Evolutionary conservation across 2,888 invertebrate genomes (phyloP), one percentile per base, ranked within the genome.

Genomic region (Callosobruchus maculatus): DNA sequence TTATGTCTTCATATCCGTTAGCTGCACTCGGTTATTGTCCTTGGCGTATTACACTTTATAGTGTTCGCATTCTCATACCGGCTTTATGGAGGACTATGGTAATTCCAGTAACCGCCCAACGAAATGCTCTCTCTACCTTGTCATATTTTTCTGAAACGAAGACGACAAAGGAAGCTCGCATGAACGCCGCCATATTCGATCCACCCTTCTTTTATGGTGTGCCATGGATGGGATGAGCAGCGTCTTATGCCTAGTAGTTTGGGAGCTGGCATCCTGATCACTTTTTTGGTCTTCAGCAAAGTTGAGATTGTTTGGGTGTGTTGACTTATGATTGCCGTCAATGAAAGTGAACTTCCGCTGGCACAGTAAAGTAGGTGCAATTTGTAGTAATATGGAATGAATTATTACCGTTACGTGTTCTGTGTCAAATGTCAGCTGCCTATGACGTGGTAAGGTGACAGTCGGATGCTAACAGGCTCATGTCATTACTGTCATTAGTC

Each of bases 1-100:
- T 85, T 85, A 85, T 85, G 84, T 84, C 81, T 85, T 85, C 85
- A 85, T 85, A 85, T 85, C 85, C 85, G 84, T 83, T 85, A 84
- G 83, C 82, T 83, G 84, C 83, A 83, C 81, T 80, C 82, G 80
- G 83, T 84, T 84, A 85, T 85, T 84, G 84, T 84, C 84, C 84
- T 84, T 82, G 81, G 79, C 83, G 83, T 84, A 85, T 84, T 84
- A 84, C 83, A 80, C 83, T 85, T 84, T 83, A 83, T 81, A 77
- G 82, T 82, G 76, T 77, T 77, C 77, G 78, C 79, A 80, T 82
- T 82, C 80, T 81, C 49, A 79, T 74, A 73, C 76, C 77, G 78
- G 79, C 80, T 79, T 80, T 79, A 80, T 82, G 81, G 79, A 79
- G 78, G 80, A 78, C 82, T 82, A 82, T 82, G 81, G 82, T 81